Percentiles rank a stretch among this genome's conserved stretches.
Conservation (phyloP, 1,140 invertebrate genomes). For the Atta colombica region DNA sequence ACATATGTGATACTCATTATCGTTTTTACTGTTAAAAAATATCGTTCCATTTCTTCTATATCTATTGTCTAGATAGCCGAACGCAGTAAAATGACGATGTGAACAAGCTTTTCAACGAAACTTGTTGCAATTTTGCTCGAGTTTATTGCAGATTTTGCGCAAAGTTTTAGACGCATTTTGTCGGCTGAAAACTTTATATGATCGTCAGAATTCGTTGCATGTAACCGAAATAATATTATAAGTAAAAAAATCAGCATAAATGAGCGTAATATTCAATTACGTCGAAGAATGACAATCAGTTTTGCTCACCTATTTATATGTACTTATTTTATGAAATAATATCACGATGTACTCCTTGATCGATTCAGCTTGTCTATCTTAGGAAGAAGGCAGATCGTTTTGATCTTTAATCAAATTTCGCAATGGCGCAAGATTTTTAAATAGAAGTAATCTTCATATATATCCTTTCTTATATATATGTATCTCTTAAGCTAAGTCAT, state of each 20-base stretch:
- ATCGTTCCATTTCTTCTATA: slow-evolving; percentile 55
- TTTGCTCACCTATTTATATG: slow-evolving; percentile 59
- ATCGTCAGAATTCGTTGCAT: slow-evolving; percentile 43
- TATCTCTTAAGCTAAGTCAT: slow-evolving; percentile 60
- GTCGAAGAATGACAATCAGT: slow-evolving; percentile 63
- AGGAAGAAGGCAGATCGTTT: slow-evolving; percentile 33
- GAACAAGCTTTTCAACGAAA: slow-evolving; percentile 1
- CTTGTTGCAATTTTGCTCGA: not conserved
- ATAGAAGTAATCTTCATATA: slow-evolving; percentile 58
- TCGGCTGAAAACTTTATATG: slow-evolving; percentile 13
- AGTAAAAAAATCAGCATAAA: slow-evolving; percentile 42
- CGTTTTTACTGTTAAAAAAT: slow-evolving; percentile 50
- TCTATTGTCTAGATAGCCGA: slow-evolving; percentile 1
- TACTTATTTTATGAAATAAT: slow-evolving; percentile 59
- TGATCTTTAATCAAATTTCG: slow-evolving; percentile 60
- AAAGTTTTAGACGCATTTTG: slow-evolving; percentile 20
- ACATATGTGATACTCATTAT: slow-evolving; percentile 55
- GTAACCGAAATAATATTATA: slow-evolving; percentile 50
- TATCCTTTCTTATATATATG: slow-evolving; percentile 61
- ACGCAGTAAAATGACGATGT: slow-evolving; percentile 15
- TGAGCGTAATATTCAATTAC: slow-evolving; percentile 56
- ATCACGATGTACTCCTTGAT: slow-evolving; percentile 54
- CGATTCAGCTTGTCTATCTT: slow-evolving; percentile 55
- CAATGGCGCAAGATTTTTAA: slow-evolving; percentile 46
- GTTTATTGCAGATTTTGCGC: slow-evolving; percentile 24